These are phyloP conservation scores for Neodiprion pinetum DNA, from an alignment of 1,140 invertebrate genomes.

Conservation along the genomic window DNA sequence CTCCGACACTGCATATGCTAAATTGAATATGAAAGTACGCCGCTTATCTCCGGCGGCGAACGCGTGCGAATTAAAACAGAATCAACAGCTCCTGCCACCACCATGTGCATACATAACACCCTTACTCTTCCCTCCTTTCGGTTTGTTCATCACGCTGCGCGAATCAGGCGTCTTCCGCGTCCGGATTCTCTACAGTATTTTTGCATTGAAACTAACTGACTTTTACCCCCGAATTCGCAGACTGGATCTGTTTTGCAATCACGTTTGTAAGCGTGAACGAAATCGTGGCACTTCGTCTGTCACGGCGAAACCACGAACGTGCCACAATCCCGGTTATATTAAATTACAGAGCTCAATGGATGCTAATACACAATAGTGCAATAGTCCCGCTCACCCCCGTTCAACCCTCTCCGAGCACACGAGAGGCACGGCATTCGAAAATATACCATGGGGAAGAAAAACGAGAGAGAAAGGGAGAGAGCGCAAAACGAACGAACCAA, in stretches of 20 bases:
- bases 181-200: too few relatives aligned
- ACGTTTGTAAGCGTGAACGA: too few relatives aligned
- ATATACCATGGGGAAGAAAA: constrained; percentile 20
- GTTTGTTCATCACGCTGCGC: too few relatives aligned
- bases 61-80: constrained; percentile 1
- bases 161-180: too few relatives aligned
- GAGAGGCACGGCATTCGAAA: background rate
- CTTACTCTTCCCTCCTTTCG: too few relatives aligned
- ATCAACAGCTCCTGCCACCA: background rate
- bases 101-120: too few relatives aligned
- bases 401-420: constrained; percentile 8
- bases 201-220: too few relatives aligned
- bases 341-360: constrained; percentile 61
- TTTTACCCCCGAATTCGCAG: too few relatives aligned
- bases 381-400: constrained; percentile 42
- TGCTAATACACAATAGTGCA: constrained; percentile 64
- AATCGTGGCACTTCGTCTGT: too few relatives aligned
- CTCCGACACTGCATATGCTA: constrained; percentile 57
- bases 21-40: constrained; percentile 65
- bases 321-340: constrained; percentile 42
- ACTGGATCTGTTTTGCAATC: too few relatives aligned
- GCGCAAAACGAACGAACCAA: background rate
- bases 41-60: constrained; percentile 51
- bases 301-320: background rate
- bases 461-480: constrained; percentile 11